Base-by-base conservation (phyloP, 2,888 invertebrate species). In the Vesta saturnalis region DNA sequence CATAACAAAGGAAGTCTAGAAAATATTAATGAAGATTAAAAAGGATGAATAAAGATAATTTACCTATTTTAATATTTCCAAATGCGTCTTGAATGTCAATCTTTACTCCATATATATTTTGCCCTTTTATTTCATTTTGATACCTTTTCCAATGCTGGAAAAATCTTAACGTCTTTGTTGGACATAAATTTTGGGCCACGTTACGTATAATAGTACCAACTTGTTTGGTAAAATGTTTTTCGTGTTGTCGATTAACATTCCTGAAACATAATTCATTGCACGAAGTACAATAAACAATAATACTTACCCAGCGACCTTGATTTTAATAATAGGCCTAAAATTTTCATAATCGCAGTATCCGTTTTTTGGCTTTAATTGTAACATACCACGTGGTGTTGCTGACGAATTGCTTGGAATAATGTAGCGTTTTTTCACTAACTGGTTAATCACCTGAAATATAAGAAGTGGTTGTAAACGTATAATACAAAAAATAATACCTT, bases 31-130 rank as follows among this genome's bases (percentile, higher is more conserved):
- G 8, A n/a, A 30, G n/a, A 6, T 1, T 18, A 10, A 30, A 12
- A 10, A 21, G 6, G 15, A 35, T 10, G 19, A 54, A 54, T 19
- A 54, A 8, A 54, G 10, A 49, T 35, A 12, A 21, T 12, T 60
- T 61, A 69, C 72, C 22, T 16, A 70, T 72, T 19, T 72, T 46
- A 3, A 70, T 54, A 21, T 65, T 72, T 23, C 72, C 72, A 62
- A 67, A 72, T 5, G 72, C 72, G 52, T 72, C 72, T 12, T 52
- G 35, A n/a, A 72, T 22, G 52, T 72, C 72, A 56, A 72, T 18
- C 60, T 72, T 72, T 2, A 55, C 60, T 12, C 61, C 70, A 57
- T 60, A 72, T 18, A 70, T 59, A 6, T 64, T 46, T 19, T 54
- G 8, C 15, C 49, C 47, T 12, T 30, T 10, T 12, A 35, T 30